phyloP scores from a whole-genome alignment of 2,888 invertebrate genomes.

The Kuschelorhynchus macadamiae region DNA sequence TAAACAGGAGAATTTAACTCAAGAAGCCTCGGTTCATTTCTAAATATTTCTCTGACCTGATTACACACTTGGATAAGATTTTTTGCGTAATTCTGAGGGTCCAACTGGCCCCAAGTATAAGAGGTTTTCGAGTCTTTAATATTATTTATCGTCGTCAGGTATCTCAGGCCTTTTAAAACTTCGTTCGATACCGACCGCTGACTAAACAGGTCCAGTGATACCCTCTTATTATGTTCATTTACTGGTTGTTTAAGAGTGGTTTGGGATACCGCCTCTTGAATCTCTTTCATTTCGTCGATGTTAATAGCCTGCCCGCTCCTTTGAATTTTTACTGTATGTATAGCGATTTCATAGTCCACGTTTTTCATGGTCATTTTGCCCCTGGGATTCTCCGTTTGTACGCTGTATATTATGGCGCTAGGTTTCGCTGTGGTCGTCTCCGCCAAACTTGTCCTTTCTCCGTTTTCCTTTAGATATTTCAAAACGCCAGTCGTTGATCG shows the following conservation, averaged over 20 bases:
- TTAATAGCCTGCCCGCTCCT: slow-evolving; percentile 73
- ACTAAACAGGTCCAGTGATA: slow-evolving; percentile 71
- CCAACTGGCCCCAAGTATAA: slow-evolving; percentile 63
- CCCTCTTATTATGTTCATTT: slow-evolving; percentile 56
- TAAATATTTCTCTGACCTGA: slow-evolving; percentile 69
- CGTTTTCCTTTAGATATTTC: slow-evolving; percentile 56
- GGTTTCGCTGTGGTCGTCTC: slow-evolving; percentile 2
- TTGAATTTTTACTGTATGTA: slow-evolving; percentile 73
- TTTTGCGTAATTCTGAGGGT: slow-evolving; percentile 66
- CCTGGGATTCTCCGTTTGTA: slow-evolving; percentile 40
- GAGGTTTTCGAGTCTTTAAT: slow-evolving; percentile 54
- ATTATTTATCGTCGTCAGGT: slow-evolving; percentile 57
- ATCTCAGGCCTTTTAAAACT: slow-evolving; percentile 69
- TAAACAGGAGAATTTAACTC: slow-evolving; percentile 72
- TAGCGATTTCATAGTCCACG: slow-evolving; percentile 70
- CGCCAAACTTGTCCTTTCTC: slow-evolving; percentile 1
- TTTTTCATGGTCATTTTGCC: slow-evolving; percentile 51
- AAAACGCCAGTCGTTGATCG: slow-evolving; percentile 71
- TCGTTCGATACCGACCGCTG: slow-evolving; percentile 73
- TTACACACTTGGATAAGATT: slow-evolving; percentile 71
- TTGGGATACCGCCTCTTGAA: slow-evolving; percentile 59
- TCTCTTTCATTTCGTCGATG: slow-evolving; percentile 69
- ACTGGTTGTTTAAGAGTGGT: slow-evolving; percentile 58
- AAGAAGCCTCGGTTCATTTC: slow-evolving; percentile 71
- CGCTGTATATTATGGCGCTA: not conserved